These are phyloP conservation scores for Silurus meridionalis DNA, from an alignment of 2,113 vertebrate species.

Conservation along the genomic window DNA sequence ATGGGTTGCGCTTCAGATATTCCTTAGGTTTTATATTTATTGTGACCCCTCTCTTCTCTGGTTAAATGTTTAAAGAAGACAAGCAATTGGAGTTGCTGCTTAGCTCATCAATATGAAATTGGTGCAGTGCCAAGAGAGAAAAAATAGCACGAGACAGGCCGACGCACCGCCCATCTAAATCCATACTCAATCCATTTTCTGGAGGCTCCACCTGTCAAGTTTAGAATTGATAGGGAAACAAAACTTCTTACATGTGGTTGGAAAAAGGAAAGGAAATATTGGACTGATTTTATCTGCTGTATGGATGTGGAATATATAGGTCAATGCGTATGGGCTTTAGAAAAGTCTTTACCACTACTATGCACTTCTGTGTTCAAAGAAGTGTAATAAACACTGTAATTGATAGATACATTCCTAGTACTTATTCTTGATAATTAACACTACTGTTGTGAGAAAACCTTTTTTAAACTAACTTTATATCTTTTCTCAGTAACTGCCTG, in stretches of 20 bases:
- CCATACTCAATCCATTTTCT: slow-evolving; percentile 64
- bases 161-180: slow-evolving; percentile 61
- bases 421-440: background rate
- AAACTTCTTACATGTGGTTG: slow-evolving; percentile 51
- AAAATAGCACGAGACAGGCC: slow-evolving; percentile 63
- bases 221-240: slow-evolving; percentile 55
- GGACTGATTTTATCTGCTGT: slow-evolving; percentile 13
- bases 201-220: slow-evolving; percentile 57
- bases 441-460: background rate
- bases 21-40: slow-evolving; percentile 64
- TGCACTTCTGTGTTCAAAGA: background rate
- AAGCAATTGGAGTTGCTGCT: slow-evolving; percentile 74
- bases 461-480: too few relatives aligned
- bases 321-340: background rate
- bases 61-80: slow-evolving; percentile 78
- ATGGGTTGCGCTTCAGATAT: slow-evolving; percentile 1
- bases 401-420: background rate
- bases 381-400: background rate
- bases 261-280: slow-evolving; percentile 13
- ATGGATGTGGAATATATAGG: background rate
- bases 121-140: slow-evolving; percentile 62
- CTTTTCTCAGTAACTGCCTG: background rate
- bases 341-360: too few relatives aligned
- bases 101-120: slow-evolving; percentile 81
- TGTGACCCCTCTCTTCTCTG: slow-evolving; percentile 74